phyloP scores from a whole-genome alignment of 1,140 invertebrate genomes.

The Aphidius ervi region DNA sequence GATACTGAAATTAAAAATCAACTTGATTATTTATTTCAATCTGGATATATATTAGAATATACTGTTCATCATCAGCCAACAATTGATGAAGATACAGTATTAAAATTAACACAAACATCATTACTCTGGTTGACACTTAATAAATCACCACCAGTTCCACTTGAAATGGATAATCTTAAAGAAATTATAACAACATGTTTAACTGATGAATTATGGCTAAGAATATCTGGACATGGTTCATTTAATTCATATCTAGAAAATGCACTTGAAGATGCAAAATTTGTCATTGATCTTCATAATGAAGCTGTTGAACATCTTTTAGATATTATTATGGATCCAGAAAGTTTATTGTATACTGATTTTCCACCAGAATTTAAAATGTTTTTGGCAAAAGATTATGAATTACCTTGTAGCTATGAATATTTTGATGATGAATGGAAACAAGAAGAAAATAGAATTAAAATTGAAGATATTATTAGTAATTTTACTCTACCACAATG shows the following conservation, averaged over 20 bases:
- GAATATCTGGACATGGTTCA: constrained; percentile 52
- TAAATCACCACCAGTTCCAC: constrained; percentile 50
- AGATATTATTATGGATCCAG: constrained; percentile 58
- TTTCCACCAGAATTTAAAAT: constrained; percentile 55
- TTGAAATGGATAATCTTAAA: constrained; percentile 59
- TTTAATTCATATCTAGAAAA: constrained; percentile 50
- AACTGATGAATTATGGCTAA: constrained; percentile 63
- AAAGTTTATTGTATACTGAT: constrained; percentile 44
- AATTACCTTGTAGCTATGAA: constrained; percentile 52
- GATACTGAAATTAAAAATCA: constrained; percentile 20
- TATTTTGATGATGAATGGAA: constrained; percentile 58
- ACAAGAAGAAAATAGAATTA: constrained; percentile 33
- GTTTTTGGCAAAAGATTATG: constrained; percentile 41
- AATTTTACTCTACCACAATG: constrained; percentile 41
- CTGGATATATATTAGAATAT: constrained; percentile 44
- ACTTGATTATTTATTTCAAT: constrained; percentile 37
- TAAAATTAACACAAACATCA: constrained; percentile 53
- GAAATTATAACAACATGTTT: constrained; percentile 57
- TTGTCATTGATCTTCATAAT: constrained; percentile 62
- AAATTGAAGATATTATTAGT: constrained; percentile 34
- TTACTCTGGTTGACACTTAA: constrained; percentile 59
- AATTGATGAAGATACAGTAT: constrained; percentile 47
- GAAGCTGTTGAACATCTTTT: constrained; percentile 59
- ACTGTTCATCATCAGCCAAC: constrained; percentile 40
- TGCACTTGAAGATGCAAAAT: constrained; percentile 56